phyloP scores from a whole-genome alignment of 1,140 invertebrate species.

The Meloidogyne exigua region DNA sequence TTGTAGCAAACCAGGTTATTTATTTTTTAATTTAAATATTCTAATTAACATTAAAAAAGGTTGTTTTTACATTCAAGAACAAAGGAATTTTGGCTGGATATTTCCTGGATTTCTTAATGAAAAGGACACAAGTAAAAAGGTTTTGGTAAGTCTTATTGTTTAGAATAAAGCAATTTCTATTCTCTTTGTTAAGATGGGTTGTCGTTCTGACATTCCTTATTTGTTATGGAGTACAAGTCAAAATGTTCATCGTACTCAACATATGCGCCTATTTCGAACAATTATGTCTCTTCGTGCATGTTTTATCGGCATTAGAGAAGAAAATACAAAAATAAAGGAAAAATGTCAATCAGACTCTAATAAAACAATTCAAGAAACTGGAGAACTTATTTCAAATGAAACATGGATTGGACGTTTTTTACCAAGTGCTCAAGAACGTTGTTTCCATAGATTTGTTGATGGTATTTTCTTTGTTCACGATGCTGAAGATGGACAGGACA shows the following conservation, averaged over 20 bases:
- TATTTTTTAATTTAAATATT: neutral
- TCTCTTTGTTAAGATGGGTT: neutral
- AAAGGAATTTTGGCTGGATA: neutral
- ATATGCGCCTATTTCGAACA: neutral
- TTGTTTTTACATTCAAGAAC: neutral
- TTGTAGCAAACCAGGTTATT: neutral
- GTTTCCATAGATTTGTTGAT: neutral
- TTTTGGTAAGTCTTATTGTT: neutral
- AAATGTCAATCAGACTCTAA: neutral
- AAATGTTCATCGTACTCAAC: neutral
- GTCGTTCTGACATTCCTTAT: neutral
- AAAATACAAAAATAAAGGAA: neutral
- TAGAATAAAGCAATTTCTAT: neutral
- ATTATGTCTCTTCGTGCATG: neutral
- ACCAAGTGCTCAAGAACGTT: neutral
- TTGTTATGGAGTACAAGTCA: neutral
- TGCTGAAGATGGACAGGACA: neutral
- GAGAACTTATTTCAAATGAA: neutral
- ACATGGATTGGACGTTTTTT: neutral
- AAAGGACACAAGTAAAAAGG: neutral
- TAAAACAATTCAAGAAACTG: neutral
- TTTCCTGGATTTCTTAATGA: neutral
- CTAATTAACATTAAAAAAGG: neutral
- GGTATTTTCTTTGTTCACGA: neutral
- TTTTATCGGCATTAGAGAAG: neutral